Conservation (phyloP, 2,888 invertebrate genomes). For the Anarsia innoxiella region DNA sequence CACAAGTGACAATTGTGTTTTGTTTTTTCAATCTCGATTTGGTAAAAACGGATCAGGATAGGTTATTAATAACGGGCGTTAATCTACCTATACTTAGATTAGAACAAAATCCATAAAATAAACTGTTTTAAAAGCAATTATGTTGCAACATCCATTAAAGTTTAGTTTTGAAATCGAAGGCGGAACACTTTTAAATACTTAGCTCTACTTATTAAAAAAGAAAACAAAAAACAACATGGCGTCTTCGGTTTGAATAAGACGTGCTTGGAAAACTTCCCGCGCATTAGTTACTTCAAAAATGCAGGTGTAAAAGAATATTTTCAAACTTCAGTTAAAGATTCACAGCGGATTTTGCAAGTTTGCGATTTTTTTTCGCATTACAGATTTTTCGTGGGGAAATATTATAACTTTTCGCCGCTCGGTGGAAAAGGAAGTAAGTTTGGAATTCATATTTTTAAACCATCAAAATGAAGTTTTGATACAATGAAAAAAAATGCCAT, state of each 20-base stretch:
- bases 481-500: no score
- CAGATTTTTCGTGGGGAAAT: not conserved
- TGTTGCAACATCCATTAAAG: not conserved
- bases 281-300: not conserved
- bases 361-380: constrained; percentile 3
- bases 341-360: not conserved
- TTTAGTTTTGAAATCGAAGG: no score
- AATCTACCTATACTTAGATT: not conserved
- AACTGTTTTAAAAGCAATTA: not conserved
- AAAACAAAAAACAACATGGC: not conserved
- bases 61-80: not conserved
- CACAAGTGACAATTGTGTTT: no score
- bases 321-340: not conserved
- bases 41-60: no score
- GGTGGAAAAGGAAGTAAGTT: not conserved
- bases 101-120: not conserved
- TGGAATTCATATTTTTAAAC: not conserved
- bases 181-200: no score
- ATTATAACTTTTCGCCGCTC: not conserved
- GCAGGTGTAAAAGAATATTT: constrained; percentile 3
- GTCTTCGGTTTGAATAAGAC: not conserved
- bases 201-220: no score
- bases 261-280: not conserved
- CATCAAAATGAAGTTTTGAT: no score
- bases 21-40: no score